Percentiles rank a stretch among this genome's conserved stretches.
phyloP scores from a whole-genome alignment of 2,113 vertebrate species.

The Turdus rufiventris region DNA sequence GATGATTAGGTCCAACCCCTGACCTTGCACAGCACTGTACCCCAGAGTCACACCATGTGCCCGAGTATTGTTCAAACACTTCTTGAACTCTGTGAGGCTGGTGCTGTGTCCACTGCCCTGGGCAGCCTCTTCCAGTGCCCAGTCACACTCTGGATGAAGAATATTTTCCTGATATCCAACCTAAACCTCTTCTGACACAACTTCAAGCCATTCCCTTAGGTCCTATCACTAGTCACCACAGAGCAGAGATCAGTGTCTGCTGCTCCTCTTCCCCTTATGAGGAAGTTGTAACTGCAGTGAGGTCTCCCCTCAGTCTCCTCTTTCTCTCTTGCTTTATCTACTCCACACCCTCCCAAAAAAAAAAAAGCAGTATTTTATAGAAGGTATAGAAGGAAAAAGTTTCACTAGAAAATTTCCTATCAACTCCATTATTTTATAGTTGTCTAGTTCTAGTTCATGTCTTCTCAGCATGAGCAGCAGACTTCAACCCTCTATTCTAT shows the following conservation, averaged over 20 bases:
- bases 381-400: background rate
- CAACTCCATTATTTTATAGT: background rate
- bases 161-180: background rate
- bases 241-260: background rate
- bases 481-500: fast-evolving
- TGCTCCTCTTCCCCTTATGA: background rate
- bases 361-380: background rate
- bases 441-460: background rate
- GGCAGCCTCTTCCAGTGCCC: background rate
- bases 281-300: background rate
- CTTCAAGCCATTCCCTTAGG: fast-evolving
- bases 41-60: background rate
- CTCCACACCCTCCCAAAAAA: fast-evolving
- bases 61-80: background rate
- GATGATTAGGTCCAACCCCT: background rate
- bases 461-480: background rate
- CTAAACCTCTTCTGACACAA: background rate
- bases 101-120: background rate
- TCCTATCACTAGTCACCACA: background rate
- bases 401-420: background rate
- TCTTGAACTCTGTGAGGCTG: background rate
- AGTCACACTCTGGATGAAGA: background rate
- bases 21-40: background rate
- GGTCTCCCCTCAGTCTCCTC: background rate
- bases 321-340: background rate